Conservation (phyloP, 2,797 vertebrate genomes). For the Bufotes viridis region DNA sequence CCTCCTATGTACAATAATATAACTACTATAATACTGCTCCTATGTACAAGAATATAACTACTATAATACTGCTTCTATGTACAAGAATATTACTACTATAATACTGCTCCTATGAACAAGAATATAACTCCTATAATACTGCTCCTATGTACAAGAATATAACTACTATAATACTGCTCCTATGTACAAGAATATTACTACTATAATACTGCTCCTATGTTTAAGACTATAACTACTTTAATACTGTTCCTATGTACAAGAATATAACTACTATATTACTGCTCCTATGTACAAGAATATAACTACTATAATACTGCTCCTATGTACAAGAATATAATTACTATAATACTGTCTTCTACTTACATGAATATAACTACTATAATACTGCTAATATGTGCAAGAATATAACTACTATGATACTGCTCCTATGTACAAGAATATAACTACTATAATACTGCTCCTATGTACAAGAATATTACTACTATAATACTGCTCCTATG, state of each 20-base stretch:
- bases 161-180: background rate
- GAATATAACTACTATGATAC: background rate
- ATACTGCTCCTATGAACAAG: background rate
- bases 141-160: background rate
- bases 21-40: conserved; percentile 1
- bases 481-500: conserved; percentile 4
- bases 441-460: background rate
- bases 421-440: background rate
- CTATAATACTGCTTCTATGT: background rate
- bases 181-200: background rate
- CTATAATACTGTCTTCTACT: background rate
- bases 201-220: background rate
- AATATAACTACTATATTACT: conserved; percentile 8
- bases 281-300: background rate
- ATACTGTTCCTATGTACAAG: background rate
- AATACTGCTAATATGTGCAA: background rate
- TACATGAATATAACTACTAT: conserved; percentile 4
- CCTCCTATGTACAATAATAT: conserved; percentile 2
- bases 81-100: background rate
- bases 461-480: background rate
- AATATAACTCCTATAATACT: conserved; percentile 10
- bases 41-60: conserved; percentile 1
- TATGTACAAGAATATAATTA: conserved; percentile 1
- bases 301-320: background rate
- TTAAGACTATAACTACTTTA: background rate